A percentile compares a stretch with the other conserved stretches of the same genome.
Conservation (phyloP, 1,140 invertebrate genomes). For the Drosophila paulistorum region DNA sequence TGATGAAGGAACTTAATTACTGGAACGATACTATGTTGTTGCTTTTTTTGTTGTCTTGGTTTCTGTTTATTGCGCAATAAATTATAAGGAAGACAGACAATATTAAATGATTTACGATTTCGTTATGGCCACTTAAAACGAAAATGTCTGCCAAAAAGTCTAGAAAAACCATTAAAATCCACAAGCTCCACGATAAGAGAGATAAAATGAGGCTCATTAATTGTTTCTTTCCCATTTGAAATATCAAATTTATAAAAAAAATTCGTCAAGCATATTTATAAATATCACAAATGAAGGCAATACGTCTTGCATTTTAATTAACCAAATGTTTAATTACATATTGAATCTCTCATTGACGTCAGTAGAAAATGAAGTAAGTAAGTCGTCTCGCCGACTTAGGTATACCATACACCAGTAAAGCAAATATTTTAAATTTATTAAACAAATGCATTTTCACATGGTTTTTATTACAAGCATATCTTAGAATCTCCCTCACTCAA, state of each 20-base stretch:
- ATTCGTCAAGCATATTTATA: constrained; percentile 31
- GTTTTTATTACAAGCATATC: no score
- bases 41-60: no score
- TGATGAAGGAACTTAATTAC: constrained; percentile 1
- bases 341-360: constrained; percentile 48
- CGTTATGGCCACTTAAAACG: constrained; percentile 41
- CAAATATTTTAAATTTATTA: no score
- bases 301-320: constrained; percentile 37
- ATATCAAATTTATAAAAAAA: constrained; percentile 17
- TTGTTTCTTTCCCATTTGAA: constrained; percentile 32
- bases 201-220: constrained; percentile 13
- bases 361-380: no score
- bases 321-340: constrained; percentile 26
- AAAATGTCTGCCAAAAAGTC: constrained; percentile 60
- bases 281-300: constrained; percentile 19
- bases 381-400: no score
- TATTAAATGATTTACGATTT: constrained; percentile 40
- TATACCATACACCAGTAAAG: no score
- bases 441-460: no score
- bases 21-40: not conserved
- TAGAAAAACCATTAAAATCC: constrained; percentile 34
- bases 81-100: constrained; percentile 34
- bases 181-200: constrained; percentile 29
- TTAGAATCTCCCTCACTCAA: no score
- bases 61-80: not conserved